Base-by-base conservation (phyloP, 2,113 vertebrate genomes). In the Ceyx melanurus region DNA sequence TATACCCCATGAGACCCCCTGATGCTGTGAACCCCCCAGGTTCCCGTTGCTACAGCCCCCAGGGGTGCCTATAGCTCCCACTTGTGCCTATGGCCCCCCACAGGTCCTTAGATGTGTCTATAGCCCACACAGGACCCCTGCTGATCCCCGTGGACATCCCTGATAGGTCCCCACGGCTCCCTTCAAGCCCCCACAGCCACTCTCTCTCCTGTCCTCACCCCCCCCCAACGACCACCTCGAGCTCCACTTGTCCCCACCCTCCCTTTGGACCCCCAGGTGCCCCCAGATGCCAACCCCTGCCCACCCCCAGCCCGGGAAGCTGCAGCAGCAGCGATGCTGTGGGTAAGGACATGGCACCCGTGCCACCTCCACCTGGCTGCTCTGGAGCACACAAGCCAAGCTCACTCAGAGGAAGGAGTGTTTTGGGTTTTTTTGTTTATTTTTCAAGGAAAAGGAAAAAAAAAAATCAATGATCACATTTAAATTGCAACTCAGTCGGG, bases 351-450 rank as follows among this genome's bases (percentile, higher is more conserved):
- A 1, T 2, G 22, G 7, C 21, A 75, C 31, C 28, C 8, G 29
- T 5, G 6, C 29, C 1, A 19, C 33, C 31, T 64, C 77, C 26
- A 33, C 64, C n/a, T 1, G 9, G 22, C 5, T 58, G 4, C 4
- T 33, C 53, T 31, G 3, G 8, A 26, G 3, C 0, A 0, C 2
- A 9, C 48, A 84, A 82, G 68, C 43, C 67, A 94, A 90, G 40
- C 28, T 15, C 21, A 9, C 15, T 7, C 5, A 2, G 35, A 35
- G 15, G 25, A 72, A 42, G 2, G 2, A 70, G 25, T 56, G 54
- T 20, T 97, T 95, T 94, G 15, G 37, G 89, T 96, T 96, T 94
- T 96, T 96, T 94, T 96, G 96, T 99, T 99, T 99, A 99, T 99
- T 99, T 98, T 98, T 97, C 96, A 98, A 98, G 97, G 82, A 94